These are phyloP conservation scores for Vulpes ferrilata DNA, from an alignment of 2,113 vertebrate species.

Conservation along the genomic window DNA sequence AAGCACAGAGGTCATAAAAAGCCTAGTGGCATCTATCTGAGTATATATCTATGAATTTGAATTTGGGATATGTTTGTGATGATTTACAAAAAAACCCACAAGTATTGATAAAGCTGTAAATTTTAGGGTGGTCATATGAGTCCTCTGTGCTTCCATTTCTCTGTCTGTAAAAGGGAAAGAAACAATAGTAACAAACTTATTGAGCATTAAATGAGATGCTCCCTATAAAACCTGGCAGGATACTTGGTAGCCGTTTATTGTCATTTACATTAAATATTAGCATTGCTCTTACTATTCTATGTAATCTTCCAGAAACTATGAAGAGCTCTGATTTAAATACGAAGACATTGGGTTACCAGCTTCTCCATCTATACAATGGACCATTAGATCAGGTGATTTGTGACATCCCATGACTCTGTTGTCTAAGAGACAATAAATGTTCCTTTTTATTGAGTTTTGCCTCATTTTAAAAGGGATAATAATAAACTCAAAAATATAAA, in stretches of 20 bases:
- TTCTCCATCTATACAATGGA: not conserved
- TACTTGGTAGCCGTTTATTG: not conserved
- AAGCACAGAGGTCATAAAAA: not conserved
- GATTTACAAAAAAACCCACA: not conserved
- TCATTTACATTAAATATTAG: not conserved
- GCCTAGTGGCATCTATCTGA: not conserved
- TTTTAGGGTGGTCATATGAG: not conserved
- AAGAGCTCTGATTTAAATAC: not conserved
- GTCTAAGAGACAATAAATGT: not conserved
- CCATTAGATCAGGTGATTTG: not conserved
- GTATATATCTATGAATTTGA: not conserved
- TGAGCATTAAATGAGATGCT: not conserved
- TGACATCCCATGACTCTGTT: not conserved
- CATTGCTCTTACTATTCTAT: not conserved
- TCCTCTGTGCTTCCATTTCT: not conserved
- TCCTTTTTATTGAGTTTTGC: not conserved
- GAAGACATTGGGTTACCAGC: not conserved
- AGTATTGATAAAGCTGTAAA: not conserved
- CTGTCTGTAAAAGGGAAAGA: not conserved
- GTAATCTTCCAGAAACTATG: not conserved
- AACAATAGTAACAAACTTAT: not conserved
- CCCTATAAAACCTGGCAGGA: not conserved
- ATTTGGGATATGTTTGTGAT: not conserved
- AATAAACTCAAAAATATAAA: slow-evolving; percentile 16
- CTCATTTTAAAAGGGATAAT: not conserved